Evolutionary conservation across 2,113 vertebrate genomes (phyloP).

Genomic region (Anthoscopus minutus): DNA sequence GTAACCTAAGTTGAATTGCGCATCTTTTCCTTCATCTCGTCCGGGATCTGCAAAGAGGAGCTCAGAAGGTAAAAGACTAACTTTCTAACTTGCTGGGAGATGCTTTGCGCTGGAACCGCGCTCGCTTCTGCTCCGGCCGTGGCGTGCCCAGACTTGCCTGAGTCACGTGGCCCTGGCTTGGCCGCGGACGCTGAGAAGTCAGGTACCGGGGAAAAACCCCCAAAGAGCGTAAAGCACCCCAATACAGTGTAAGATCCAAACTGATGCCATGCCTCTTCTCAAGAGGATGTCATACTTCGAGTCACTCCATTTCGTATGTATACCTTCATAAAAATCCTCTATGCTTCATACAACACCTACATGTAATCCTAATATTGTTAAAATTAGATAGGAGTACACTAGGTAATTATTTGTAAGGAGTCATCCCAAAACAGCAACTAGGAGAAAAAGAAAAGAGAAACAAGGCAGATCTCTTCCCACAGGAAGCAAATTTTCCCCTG

Average conservation of each 20-base stretch:
- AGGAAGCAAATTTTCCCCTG: neutral
- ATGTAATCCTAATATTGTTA: neutral
- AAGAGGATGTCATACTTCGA: neutral
- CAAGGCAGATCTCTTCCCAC: neutral
- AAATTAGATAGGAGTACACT: neutral
- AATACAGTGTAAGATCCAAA: neutral
- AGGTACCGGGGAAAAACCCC: no score
- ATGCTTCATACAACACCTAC: neutral
- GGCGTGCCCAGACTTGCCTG: no score
- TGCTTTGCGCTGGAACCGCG: no score
- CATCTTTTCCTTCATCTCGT: no score
- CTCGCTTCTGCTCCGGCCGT: no score
- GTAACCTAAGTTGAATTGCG: no score
- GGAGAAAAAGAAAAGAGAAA: neutral
- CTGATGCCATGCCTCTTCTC: neutral
- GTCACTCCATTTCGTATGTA: neutral
- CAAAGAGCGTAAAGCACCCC: no score
- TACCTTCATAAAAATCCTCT: neutral
- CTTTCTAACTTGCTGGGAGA: no score
- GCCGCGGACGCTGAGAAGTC: no score
- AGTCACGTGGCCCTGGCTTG: no score
- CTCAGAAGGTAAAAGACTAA: no score
- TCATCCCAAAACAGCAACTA: neutral
- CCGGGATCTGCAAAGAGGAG: no score
- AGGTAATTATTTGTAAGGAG: neutral